Evolutionary conservation across 64 coral and sea anemone genomes (phyloP), one percentile per base, ranked within the genome.

Genomic region (Actinia tenebrosa): DNA sequence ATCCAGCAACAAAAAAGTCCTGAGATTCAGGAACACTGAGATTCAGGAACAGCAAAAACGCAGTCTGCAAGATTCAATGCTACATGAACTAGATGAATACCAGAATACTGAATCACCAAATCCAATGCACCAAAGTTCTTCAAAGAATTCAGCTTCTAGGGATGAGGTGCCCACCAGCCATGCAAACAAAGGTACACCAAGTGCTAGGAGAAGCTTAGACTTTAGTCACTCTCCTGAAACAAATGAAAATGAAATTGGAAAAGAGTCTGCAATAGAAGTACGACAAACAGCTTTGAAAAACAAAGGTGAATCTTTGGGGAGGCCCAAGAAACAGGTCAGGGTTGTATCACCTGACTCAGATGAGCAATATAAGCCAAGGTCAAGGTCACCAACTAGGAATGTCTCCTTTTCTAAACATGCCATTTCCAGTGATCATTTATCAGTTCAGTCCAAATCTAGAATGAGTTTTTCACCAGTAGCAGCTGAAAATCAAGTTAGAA

Each of bases 241-340:
- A 19, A 19, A 20, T 11, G 27, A 42, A 75, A 13, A 75, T 30
- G 23, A 75, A 75, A 75, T 47, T 1, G 46, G 20, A 81, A 81
- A 16, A 47, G 22, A 45, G 5, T 18, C 50, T 81, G 15, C 14
- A 52, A 53, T 81, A 16, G 50, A 75, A 75, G 69, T 11, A 10
- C 23, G 13, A 42, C 69, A 75, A 25, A 42, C 23, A 75, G 11
- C n/a, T 43, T 75, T 42, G 3, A n/a, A 75, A 13, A 42, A 11
- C n/a, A 75, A 25, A 26, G 69, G 26, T 10, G 26, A 75, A 14
- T 75, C 69, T 15, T 30, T 42, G 25, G 69, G 69, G 25, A 75
- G 69, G 69, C 44, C 88, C 10, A 91, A 91, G 53, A 95, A 95
- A 87, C 94, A 89, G 55, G 94, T 95, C 10, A 92, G 94, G 86